Evolutionary conservation across 2,797 vertebrate genomes (phyloP).

Genomic region (Phataginus tetradactyla): DNA sequence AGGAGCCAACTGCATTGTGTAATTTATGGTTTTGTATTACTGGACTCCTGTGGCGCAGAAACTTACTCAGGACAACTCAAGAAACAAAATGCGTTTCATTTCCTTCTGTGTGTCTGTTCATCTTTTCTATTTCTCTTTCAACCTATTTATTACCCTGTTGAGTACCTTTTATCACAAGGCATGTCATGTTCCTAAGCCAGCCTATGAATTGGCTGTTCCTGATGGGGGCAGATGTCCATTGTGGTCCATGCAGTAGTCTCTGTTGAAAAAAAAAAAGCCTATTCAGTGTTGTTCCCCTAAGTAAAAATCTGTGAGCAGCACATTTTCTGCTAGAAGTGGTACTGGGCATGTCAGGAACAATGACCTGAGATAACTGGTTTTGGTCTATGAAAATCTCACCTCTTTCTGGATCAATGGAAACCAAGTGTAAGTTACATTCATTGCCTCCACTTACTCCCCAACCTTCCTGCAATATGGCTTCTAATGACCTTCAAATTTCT

Average conservation of each 20-base stretch:
- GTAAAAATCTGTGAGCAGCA: not conserved
- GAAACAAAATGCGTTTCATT: slow-evolving; percentile 30
- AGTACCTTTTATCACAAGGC: not conserved
- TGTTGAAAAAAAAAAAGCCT: not conserved
- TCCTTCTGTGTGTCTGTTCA: not conserved
- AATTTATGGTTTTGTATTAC: not conserved
- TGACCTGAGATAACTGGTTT: slow-evolving; percentile 37
- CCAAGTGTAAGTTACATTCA: slow-evolving; percentile 49
- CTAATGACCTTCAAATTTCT: slow-evolving; percentile 63
- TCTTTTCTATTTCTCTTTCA: not conserved
- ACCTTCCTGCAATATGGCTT: slow-evolving; percentile 33
- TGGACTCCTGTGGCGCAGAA: slow-evolving; percentile 26
- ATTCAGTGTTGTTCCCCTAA: not conserved
- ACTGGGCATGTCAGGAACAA: not conserved
- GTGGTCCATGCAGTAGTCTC: not conserved
- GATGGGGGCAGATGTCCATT: not conserved
- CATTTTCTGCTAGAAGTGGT: not conserved
- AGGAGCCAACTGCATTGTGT: not conserved
- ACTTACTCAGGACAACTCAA: not conserved
- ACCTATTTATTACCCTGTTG: not conserved
- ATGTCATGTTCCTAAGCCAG: not conserved
- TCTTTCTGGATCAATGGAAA: slow-evolving; percentile 45
- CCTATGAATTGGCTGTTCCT: not conserved
- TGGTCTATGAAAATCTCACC: slow-evolving; percentile 42
- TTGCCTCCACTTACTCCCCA: slow-evolving; percentile 46